phyloP scores from a whole-genome alignment of 2,113 vertebrate genomes.

The Terrapene triunguis region DNA sequence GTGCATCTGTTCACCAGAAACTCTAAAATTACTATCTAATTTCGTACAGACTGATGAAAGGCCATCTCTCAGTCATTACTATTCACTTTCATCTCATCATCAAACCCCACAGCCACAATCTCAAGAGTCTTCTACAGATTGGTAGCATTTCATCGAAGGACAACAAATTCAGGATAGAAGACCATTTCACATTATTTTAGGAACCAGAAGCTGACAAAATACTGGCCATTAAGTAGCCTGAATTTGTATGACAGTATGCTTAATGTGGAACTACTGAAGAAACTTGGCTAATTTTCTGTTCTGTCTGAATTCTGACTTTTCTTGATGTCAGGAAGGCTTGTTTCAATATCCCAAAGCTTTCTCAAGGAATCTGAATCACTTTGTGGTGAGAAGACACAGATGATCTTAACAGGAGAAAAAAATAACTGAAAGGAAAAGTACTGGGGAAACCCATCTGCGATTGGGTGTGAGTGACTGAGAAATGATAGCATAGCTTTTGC shows the following conservation, averaged over 20 bases:
- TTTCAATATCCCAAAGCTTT: constrained; percentile 14
- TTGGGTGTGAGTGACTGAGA: background rate
- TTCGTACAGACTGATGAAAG: constrained; percentile 42
- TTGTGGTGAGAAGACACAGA: background rate
- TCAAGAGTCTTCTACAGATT: background rate
- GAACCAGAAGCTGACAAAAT: background rate
- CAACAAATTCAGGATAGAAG: background rate
- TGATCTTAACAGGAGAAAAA: constrained; percentile 56
- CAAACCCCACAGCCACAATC: accelerated
- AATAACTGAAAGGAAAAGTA: background rate
- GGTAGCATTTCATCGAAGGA: background rate
- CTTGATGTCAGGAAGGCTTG: background rate
- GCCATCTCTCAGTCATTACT: constrained; percentile 20
- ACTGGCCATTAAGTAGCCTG: background rate
- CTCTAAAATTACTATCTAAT: constrained; percentile 37
- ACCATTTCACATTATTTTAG: background rate
- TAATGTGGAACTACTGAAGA: constrained; percentile 17
- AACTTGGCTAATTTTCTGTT: background rate
- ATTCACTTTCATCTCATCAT: background rate
- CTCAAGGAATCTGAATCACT: constrained; percentile 36
- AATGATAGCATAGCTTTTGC: background rate
- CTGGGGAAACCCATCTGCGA: background rate
- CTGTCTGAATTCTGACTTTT: background rate
- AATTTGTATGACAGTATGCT: background rate
- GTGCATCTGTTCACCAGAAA: constrained; percentile 23